These are phyloP conservation scores for Mohoua ochrocephala DNA, from an alignment of 2,113 vertebrate genomes.

Conservation along the genomic window DNA sequence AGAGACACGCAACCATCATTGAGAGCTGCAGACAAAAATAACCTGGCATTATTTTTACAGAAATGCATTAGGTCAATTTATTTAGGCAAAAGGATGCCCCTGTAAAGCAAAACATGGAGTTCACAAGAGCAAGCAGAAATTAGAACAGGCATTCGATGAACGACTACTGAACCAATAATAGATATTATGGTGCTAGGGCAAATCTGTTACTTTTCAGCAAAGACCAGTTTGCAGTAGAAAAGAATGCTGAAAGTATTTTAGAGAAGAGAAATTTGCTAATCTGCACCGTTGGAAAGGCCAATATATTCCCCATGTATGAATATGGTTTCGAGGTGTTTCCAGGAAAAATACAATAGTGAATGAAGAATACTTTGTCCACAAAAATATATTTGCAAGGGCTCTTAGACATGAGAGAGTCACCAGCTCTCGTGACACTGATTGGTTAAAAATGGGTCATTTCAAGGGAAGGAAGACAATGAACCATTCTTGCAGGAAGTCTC, in stretches of 20 bases:
- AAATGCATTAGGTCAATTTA: neutral
- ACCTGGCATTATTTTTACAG: neutral
- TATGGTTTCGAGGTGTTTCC: neutral
- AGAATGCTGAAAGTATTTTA: neutral
- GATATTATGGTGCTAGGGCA: neutral
- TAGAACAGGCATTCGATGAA: fast-evolving
- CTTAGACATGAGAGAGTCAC: conserved; percentile 3
- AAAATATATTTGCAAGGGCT: neutral
- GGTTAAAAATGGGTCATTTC: conserved; percentile 12
- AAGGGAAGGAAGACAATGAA: neutral
- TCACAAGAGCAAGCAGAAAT: neutral
- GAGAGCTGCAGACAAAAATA: neutral
- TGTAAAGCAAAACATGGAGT: neutral
- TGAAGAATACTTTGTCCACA: neutral
- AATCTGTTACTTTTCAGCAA: neutral
- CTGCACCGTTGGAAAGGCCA: neutral
- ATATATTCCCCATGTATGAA: neutral
- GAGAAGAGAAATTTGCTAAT: neutral
- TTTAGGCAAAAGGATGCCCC: neutral
- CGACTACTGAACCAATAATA: neutral
- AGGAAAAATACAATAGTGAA: conserved; percentile 13
- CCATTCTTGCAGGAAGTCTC: conserved; percentile 18
- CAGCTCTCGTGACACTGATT: neutral
- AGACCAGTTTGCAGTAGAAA: neutral
- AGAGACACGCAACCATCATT: neutral